A percentile compares a stretch with the other conserved stretches of the same genome.
These are phyloP conservation scores for Florisuga fusca DNA, from an alignment of 2,797 vertebrate genomes.

Conservation along the genomic window DNA sequence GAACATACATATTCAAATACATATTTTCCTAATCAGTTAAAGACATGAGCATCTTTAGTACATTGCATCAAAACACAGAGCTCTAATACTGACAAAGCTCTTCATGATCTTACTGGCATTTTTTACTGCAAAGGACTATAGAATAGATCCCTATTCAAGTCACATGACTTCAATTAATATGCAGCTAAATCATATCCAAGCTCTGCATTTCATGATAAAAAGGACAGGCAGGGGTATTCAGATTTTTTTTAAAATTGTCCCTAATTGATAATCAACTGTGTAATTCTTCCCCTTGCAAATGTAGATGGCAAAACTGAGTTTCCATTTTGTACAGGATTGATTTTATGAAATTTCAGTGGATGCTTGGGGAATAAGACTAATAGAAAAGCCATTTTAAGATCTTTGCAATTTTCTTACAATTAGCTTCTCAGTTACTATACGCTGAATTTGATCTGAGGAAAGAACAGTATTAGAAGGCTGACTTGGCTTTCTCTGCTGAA, in stretches of 20 bases:
- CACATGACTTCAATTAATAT: conserved; percentile 13
- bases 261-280: not conserved
- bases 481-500: conserved; percentile 59
- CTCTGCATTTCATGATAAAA: not conserved
- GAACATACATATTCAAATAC: not conserved
- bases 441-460: conserved; percentile 53
- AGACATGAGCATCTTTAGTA: not conserved
- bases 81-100: conserved; percentile 22
- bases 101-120: not conserved
- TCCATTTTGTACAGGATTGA: conserved; percentile 18
- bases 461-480: conserved; percentile 54
- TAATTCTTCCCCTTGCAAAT: conserved; percentile 2
- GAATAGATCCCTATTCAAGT: not conserved
- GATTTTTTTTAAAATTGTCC: not conserved
- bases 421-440: conserved; percentile 34
- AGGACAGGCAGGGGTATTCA: not conserved
- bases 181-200: conserved; percentile 14
- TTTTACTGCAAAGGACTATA: conserved; percentile 17
- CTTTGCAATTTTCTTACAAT: conserved; percentile 40
- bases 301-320: not conserved
- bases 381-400: conserved; percentile 52
- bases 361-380: not conserved
- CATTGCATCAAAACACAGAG: not conserved
- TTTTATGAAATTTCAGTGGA: conserved; percentile 9
- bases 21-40: not conserved